Conservation (phyloP, 2,113 vertebrate genomes). For the Echinops telfairi region DNA sequence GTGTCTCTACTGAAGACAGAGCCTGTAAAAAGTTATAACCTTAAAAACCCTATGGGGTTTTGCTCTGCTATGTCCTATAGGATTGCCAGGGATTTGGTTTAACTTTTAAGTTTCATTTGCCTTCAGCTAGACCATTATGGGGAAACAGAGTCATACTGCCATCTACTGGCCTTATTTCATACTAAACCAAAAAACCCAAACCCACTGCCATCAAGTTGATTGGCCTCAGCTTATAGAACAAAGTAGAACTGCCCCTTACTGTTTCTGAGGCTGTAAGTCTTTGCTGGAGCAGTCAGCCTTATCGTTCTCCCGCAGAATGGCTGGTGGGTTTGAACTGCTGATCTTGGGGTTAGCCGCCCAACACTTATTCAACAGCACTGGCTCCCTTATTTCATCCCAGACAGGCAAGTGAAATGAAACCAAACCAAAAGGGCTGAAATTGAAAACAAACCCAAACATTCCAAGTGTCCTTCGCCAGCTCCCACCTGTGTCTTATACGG, state of each 20-base stretch:
- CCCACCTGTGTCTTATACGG: background rate
- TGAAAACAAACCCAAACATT: too few species aligned
- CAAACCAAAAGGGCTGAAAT: background rate
- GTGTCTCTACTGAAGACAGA: background rate
- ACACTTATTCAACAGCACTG: too few species aligned
- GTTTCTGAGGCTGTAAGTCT: too few species aligned
- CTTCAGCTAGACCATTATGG: accelerated
- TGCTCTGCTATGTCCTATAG: background rate
- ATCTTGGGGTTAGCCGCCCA: too few species aligned
- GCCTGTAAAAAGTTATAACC: background rate
- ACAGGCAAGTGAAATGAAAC: background rate
- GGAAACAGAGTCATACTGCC: conserved; percentile 54
- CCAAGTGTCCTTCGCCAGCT: background rate
- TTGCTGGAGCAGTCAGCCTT: too few species aligned
- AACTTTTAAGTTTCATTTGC: background rate
- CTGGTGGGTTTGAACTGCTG: too few species aligned
- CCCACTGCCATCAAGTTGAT: too few species aligned
- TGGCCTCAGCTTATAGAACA: too few species aligned
- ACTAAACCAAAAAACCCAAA: background rate
- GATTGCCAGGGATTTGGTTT: background rate
- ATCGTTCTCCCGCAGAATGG: too few species aligned
- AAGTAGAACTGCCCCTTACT: too few species aligned
- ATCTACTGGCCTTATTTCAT: conserved; percentile 56
- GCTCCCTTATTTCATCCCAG: too few species aligned
- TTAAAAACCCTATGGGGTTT: background rate